Conservation (phyloP, 2,888 invertebrate genomes). For the Lycia hirtaria region DNA sequence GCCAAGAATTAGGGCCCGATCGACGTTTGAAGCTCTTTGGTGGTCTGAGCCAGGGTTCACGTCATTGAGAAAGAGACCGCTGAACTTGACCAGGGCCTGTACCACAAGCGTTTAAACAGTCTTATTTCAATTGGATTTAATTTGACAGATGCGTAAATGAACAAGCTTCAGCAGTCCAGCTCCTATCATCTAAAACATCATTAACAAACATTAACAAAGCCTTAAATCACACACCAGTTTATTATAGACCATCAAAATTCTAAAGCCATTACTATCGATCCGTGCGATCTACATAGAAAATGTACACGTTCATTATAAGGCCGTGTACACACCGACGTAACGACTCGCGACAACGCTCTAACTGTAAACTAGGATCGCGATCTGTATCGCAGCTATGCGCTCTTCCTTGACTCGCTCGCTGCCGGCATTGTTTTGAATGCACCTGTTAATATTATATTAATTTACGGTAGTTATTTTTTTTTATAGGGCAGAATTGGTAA, state of each 20-base stretch:
- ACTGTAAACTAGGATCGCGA: conserved; percentile 66
- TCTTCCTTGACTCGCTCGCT: conserved; percentile 25
- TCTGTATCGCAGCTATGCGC: conserved; percentile 57
- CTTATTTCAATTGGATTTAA: no score
- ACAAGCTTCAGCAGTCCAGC: no score
- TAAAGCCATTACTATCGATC: conserved; percentile 37
- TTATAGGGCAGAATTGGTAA: background rate
- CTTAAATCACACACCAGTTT: conserved; percentile 9
- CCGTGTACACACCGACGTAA: conserved; percentile 30
- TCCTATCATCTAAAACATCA: background rate
- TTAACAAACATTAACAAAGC: background rate
- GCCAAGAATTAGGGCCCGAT: conserved; percentile 13
- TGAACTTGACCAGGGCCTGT: conserved; percentile 8
- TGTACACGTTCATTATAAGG: conserved; percentile 45
- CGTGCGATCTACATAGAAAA: conserved; percentile 36
- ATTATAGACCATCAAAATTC: conserved; percentile 23
- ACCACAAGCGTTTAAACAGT: background rate
- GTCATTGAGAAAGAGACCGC: conserved; percentile 19
- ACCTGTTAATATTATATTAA: conserved; percentile 16
- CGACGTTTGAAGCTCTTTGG: conserved; percentile 26
- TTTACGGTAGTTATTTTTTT: background rate
- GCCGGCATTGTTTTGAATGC: conserved; percentile 23
- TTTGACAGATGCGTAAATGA: no score
- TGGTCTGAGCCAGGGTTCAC: conserved; percentile 28
- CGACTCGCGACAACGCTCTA: conserved; percentile 49